phyloP scores from a whole-genome alignment of 1,140 invertebrate species.

The Theocolax elegans region DNA sequence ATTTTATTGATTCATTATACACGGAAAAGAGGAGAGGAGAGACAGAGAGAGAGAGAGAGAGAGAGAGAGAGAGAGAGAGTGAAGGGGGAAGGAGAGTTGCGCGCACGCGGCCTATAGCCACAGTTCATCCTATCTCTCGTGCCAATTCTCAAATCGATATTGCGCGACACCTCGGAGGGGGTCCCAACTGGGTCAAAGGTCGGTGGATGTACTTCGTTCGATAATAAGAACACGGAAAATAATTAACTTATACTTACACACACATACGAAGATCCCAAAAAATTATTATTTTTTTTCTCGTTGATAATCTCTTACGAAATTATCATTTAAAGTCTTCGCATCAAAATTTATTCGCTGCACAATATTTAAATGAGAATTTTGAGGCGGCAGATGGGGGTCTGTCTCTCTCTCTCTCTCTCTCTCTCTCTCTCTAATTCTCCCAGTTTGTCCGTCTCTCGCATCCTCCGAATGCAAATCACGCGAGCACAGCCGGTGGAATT shows the following conservation, averaged over 20 bases:
- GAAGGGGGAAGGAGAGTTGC: no score
- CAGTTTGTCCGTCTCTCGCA: constrained; percentile 34
- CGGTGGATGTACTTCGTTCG: background rate
- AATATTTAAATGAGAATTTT: constrained; percentile 35
- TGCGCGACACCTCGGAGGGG: constrained; percentile 37
- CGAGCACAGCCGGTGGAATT: constrained; percentile 48
- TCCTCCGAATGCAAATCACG: constrained; percentile 50
- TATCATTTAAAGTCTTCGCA: no score
- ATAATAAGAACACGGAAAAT: background rate
- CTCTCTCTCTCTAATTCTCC: constrained; percentile 19
- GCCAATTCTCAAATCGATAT: constrained; percentile 52
- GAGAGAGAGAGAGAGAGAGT: no score
- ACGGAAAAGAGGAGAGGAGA: background rate
- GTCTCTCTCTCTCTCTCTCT: constrained; percentile 19
- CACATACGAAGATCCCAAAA: no score
- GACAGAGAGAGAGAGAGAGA: no score
- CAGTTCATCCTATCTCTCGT: constrained; percentile 5
- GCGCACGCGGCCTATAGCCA: background rate
- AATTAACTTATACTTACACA: no score
- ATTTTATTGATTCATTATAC: background rate
- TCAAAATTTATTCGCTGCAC: constrained; percentile 34
- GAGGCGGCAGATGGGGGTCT: constrained; percentile 40
- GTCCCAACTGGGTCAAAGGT: constrained; percentile 49
- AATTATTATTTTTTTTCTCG: background rate
- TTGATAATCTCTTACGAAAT: background rate